Evolutionary conservation across 64 coral and sea anemone species (phyloP), one percentile per base, ranked within the genome.

Genomic region (Catalaphyllia jardinei): DNA sequence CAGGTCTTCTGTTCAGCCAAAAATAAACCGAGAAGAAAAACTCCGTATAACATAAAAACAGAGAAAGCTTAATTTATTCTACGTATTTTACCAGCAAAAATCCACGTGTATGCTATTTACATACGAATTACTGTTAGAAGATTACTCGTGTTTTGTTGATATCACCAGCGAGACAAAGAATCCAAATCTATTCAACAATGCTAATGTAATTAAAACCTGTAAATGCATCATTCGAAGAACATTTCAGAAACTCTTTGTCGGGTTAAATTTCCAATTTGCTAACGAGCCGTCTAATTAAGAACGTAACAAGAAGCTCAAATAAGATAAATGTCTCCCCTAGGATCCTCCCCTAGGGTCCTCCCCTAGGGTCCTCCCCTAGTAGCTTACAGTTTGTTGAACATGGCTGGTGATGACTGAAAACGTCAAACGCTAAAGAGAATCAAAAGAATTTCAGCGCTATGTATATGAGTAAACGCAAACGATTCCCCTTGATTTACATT

Each of bases 161-260:
- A 77, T 30, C 74, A 19, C 79, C 62, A 27, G 55, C 55, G 29
- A 55, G 9, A 62, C 57, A 60, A 19, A 61, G 11, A 28, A 12
- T 1, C 13, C 24, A 17, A 33, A 80, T 19, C 81, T 27, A 51
- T 52, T 50, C 35, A 69, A 46, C n/a, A 71, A 71, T 39, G 33
- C 33, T 85, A 85, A 85, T 85, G 33, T 85, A 71, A 85, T 50
- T 85, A 85, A 71, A 71, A 51, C 35, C 33, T 71, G 9, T 35
- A 62, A 61, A 83, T 30, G 33, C 33, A 71, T 28, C 22, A 85
- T 51, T 49, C 19, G 9, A 67, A 85, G 38, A 67, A 64, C n/a
- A 71, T 69, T 85, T 71, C n/a, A 85, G 4, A 50, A 79, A 54
- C 10, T 20, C 15, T 71, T 85, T 71, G 35, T 49, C 49, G 38